Evolutionary conservation across 2,888 invertebrate species (phyloP), one percentile per base, ranked within the genome.

Genomic region (Megastigmus dorsalis): DNA sequence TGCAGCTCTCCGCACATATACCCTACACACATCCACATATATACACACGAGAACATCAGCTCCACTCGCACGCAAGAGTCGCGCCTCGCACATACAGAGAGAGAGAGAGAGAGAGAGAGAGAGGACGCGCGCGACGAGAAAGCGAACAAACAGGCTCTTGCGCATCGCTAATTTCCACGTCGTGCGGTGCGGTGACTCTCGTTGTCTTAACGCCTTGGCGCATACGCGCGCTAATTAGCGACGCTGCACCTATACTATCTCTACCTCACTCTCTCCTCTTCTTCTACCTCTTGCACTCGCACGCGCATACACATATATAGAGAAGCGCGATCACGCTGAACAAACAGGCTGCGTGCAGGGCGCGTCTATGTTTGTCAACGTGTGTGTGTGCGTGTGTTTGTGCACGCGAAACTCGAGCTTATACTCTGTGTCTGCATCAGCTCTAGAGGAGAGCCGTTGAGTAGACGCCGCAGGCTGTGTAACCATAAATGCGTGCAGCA

Each of bases 201-300:
- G 52, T 71, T 76, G 71, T 75, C 74, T 78, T 77, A 71, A 77
- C 77, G 75, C 76, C 75, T 78, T 65, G 23, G 77, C 78, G 74
- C 80, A 75, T 80, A 78, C 74, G 75, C 77, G 50, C 50, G 74
- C 75, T 78, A 80, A 79, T 80, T 65, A 52, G 65, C 41, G 33
- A 28, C 33, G 0, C 50, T 10, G 30, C 43, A 18, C 30, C 5
- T 5, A 15, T 38, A 4, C 28, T 30, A 18, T 18, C 5, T 5
- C 36, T 38, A 4, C 28, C n/a, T 15, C n/a, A 7, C n/a, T n/a
- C n/a, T 15, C 4, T 4, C 9, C 33, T 26, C 45, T 45, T 7
- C 45, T 7, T 15, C 7, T 45, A 18, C 30, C 15, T 3, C 26
- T n/a, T 50, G 13, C 26, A 26, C 13, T 9, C 54, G 28, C 26